Conservation (phyloP, 2,797 vertebrate genomes). For the Mormyrus proboscirostris region DNA sequence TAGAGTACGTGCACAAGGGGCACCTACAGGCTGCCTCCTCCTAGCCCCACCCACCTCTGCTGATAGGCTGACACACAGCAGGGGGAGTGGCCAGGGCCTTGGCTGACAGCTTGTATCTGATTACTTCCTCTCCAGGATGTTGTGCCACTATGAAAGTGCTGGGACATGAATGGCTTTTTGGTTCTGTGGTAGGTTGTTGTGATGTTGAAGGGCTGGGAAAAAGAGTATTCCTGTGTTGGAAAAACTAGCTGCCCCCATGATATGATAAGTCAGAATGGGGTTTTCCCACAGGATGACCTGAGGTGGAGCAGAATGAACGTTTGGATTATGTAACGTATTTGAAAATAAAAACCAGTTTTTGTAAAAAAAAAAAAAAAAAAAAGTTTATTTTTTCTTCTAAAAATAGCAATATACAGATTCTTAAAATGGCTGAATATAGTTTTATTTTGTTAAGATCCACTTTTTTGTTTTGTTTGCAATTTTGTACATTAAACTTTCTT, state of each 20-base stretch:
- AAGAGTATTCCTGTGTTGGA: neutral
- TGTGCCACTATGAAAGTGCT: neutral
- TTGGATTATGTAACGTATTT: neutral
- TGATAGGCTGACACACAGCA: neutral
- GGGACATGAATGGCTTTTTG: neutral
- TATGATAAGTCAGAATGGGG: neutral
- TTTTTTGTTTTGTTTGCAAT: neutral
- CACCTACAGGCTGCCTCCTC: slow-evolving; percentile 75
- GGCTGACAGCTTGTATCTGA: neutral
- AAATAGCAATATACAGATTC: neutral
- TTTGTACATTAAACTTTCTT: neutral
- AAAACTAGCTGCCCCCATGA: neutral
- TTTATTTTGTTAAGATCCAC: neutral
- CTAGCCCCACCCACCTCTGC: slow-evolving; percentile 38
- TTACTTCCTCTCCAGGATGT: neutral
- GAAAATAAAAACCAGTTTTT: slow-evolving; percentile 4
- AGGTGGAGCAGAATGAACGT: neutral
- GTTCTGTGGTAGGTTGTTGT: neutral
- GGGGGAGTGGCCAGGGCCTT: slow-evolving; percentile 8
- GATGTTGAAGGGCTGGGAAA: neutral
- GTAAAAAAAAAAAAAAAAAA: neutral
- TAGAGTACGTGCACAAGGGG: slow-evolving; percentile 90
- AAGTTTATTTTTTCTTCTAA: neutral
- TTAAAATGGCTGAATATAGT: neutral
- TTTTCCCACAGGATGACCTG: neutral